Conservation (phyloP, 1,140 invertebrate species). For the Drosophila nannoptera region DNA sequence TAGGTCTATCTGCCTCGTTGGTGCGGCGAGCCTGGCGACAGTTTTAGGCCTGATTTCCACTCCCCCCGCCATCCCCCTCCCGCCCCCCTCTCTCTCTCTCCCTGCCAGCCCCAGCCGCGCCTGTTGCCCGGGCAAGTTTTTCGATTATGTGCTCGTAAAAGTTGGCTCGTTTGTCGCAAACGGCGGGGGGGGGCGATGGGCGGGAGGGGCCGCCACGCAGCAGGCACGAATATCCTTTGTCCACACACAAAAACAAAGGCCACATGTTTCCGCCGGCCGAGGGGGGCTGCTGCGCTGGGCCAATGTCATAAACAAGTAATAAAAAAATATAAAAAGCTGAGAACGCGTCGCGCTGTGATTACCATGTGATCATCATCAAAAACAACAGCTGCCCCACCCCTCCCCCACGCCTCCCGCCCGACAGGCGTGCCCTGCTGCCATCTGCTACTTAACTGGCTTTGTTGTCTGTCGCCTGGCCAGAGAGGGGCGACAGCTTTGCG, state of each 20-base stretch:
- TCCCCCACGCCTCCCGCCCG: background rate
- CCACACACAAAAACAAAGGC: constrained; percentile 49
- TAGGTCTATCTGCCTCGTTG: constrained; percentile 5
- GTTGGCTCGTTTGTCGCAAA: constrained; percentile 59
- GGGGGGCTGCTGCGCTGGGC: constrained; percentile 18
- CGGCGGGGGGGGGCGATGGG: constrained; percentile 6
- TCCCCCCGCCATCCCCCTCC: constrained; percentile 11
- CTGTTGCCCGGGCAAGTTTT: constrained; percentile 53
- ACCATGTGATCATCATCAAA: constrained; percentile 73
- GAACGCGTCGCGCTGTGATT: constrained; percentile 60
- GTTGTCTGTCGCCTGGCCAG: background rate
- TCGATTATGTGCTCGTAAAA: constrained; percentile 75
- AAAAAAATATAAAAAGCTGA: constrained; percentile 71
- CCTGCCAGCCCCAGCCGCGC: background rate
- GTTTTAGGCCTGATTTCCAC: constrained; percentile 44
- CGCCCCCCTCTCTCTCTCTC: no score
- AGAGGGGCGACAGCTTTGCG: background rate
- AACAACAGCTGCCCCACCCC: background rate
- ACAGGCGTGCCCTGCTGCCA: constrained; percentile 3
- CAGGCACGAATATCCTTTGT: constrained; percentile 59
- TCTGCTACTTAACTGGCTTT: constrained; percentile 13
- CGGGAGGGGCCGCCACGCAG: constrained; percentile 7
- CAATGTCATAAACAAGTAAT: constrained; percentile 75
- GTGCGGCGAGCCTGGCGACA: constrained; percentile 41
- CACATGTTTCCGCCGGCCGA: constrained; percentile 37